Evolutionary conservation across 2,113 vertebrate species (phyloP), one percentile per base, ranked within the genome.

Genomic region (Dipodomys merriami): DNA sequence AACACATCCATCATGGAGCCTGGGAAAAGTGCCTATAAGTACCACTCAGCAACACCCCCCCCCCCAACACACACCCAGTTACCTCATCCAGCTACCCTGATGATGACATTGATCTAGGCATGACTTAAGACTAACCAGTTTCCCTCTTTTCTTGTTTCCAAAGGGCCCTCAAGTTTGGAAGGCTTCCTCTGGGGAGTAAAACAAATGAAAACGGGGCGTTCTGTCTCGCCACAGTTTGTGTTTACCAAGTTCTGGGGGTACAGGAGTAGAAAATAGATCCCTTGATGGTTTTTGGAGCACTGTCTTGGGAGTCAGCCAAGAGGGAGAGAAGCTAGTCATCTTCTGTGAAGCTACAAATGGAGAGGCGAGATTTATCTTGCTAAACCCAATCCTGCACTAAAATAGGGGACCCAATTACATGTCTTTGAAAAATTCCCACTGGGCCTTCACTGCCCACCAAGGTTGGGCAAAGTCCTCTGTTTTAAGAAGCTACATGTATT

Each of bases 271-370:
- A 96, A 83, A 96, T 29, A 88, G 88, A 90, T 39, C 65, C 83
- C 93, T 90, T 81, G 96, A 89, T 95, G 90, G 92, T 92, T 95
- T 39, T 76, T 72, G 49, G 83, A n/a, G 29, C 86, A 83, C n/a
- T 81, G 69, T 92, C 64, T 80, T 44, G 27, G 93, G 87, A 92
- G 53, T 73, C 91, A 77, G 91, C 53, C 53, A 13, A 13, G 15
- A 88, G 73, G 88, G 80, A 44, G 76, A 68, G 62, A 23, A 64
- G 57, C 16, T 39, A 88, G 90, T 82, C 89, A 91, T 74, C 18
- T 44, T 74, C 11, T 71, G 33, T 71, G 82, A 76, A 84, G 5
- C 84, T 73, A 86, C 27, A 84, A 39, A 25, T 53, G 30, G 3
- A 62, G 83, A 94, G 35, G 86, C 6, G 6, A 65, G 30, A 67